Percentiles rank a stretch among this genome's conserved stretches.
Evolutionary conservation across 2,113 vertebrate species (phyloP).

Genomic region (Paraplagusia blochii): DNA sequence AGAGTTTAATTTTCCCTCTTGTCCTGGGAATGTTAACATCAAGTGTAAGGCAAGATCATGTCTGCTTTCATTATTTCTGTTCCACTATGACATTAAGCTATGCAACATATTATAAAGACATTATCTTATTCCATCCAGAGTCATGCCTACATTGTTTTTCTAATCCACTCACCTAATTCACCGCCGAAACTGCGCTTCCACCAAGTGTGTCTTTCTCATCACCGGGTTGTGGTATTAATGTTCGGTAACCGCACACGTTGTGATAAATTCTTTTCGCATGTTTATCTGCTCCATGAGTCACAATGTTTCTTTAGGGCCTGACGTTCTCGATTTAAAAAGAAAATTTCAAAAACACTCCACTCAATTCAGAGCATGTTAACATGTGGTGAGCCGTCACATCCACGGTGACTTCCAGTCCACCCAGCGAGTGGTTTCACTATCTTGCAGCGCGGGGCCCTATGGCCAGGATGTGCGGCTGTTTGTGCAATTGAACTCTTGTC

Average conservation of each 20-base stretch:
- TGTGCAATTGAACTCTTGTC: conserved; percentile 61
- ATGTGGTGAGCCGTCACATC: conserved; percentile 46
- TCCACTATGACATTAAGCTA: conserved; percentile 23
- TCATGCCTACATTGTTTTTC: conserved; percentile 28
- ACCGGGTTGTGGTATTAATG: conserved; percentile 58
- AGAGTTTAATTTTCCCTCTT: conserved; percentile 10
- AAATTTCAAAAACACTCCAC: conserved; percentile 50
- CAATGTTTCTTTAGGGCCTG: conserved; percentile 49
- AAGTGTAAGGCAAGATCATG: conserved; percentile 18
- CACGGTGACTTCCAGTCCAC: conserved; percentile 30
- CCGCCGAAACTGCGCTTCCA: conserved; percentile 28
- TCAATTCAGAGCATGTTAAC: conserved; percentile 45
- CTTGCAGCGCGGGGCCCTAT: conserved; percentile 30
- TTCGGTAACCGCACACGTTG: conserved; percentile 43
- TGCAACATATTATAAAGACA: conserved; percentile 28
- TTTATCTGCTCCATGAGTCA: conserved; percentile 72
- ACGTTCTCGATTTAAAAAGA: conserved; percentile 47
- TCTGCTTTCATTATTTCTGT: conserved; percentile 23
- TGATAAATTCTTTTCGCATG: conserved; percentile 40
- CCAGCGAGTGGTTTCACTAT: conserved; percentile 40
- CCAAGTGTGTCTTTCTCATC: conserved; percentile 64
- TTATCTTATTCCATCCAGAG: conserved; percentile 37
- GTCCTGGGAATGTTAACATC: conserved; percentile 13
- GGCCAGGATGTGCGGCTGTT: conserved; percentile 49
- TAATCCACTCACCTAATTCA: conserved; percentile 44